Evolutionary conservation across 2,113 vertebrate genomes (phyloP).

Genomic region (Microcebus murinus): DNA sequence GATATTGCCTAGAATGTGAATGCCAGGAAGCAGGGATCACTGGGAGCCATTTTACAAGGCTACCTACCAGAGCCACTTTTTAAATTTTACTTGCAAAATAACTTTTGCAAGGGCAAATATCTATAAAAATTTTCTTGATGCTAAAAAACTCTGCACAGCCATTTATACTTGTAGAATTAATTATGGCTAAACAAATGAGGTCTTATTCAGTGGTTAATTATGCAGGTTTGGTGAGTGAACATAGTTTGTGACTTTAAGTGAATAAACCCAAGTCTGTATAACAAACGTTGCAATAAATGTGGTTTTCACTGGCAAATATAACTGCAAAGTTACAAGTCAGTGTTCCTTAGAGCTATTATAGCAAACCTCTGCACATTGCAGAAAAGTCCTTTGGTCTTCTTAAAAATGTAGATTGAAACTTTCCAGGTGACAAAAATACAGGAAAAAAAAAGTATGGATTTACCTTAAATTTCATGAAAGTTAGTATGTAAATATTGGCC

Average conservation of each 20-base stretch:
- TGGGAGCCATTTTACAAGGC: background rate
- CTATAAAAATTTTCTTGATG: slow-evolving; percentile 45
- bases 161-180: slow-evolving; percentile 72
- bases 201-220: slow-evolving; percentile 63
- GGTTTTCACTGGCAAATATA: slow-evolving; percentile 63
- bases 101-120: slow-evolving; percentile 56
- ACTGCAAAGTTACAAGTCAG: slow-evolving; percentile 61
- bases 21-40: background rate
- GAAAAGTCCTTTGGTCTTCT: background rate
- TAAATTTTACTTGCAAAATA: slow-evolving; percentile 61
- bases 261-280: slow-evolving; percentile 24
- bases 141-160: background rate
- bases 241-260: slow-evolving; percentile 58
- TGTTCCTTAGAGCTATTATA: slow-evolving; percentile 37
- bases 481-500: background rate
- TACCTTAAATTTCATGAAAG: slow-evolving; percentile 2
- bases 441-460: background rate
- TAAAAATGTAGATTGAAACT: background rate
- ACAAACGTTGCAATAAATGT: slow-evolving; percentile 65
- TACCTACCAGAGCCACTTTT: background rate
- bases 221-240: slow-evolving; percentile 66
- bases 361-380: slow-evolving; percentile 39
- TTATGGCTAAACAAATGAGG: slow-evolving; percentile 61
- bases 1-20: background rate
- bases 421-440: background rate